A percentile compares a stretch with the other conserved stretches of the same genome.
Evolutionary conservation across 1,140 invertebrate species (phyloP).

Genomic region (Tetraneura akinire): DNA sequence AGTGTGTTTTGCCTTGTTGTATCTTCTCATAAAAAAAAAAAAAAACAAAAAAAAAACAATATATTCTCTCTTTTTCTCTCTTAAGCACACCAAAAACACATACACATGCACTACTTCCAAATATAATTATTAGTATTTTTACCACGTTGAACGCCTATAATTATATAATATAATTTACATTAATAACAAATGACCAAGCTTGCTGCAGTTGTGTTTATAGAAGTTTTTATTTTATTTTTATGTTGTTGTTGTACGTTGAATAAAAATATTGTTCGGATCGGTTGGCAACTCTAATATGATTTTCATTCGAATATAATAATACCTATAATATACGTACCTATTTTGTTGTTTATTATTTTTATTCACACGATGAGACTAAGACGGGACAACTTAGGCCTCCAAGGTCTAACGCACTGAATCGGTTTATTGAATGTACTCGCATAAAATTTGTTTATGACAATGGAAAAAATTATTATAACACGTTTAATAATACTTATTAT

Average conservation of each 20-base stretch:
- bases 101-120: constrained; percentile 22
- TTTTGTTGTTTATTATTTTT: constrained; percentile 25
- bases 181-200: constrained; percentile 40
- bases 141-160: neutral
- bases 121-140: neutral
- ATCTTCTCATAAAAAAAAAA: constrained; percentile 46
- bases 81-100: constrained; percentile 41
- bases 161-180: constrained; percentile 14
- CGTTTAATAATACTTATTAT: too few species aligned
- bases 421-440: constrained; percentile 23
- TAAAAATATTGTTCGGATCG: constrained; percentile 46
- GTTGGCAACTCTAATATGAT: constrained; percentile 48
- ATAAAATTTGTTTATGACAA: neutral
- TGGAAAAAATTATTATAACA: neutral
- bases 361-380: constrained; percentile 45
- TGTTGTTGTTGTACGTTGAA: constrained; percentile 42
- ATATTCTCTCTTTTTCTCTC: constrained; percentile 39
- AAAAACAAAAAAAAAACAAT: constrained; percentile 21
- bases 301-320: constrained; percentile 9
- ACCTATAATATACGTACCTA: constrained; percentile 5
- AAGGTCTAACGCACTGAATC: constrained; percentile 51
- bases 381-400: constrained; percentile 48
- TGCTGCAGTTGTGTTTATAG: constrained; percentile 45
- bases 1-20: constrained; percentile 52
- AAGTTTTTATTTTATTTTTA: constrained; percentile 38